Evolutionary conservation across 2,797 vertebrate genomes (phyloP).

Genomic region (Platyrinchus mystaceus): DNA sequence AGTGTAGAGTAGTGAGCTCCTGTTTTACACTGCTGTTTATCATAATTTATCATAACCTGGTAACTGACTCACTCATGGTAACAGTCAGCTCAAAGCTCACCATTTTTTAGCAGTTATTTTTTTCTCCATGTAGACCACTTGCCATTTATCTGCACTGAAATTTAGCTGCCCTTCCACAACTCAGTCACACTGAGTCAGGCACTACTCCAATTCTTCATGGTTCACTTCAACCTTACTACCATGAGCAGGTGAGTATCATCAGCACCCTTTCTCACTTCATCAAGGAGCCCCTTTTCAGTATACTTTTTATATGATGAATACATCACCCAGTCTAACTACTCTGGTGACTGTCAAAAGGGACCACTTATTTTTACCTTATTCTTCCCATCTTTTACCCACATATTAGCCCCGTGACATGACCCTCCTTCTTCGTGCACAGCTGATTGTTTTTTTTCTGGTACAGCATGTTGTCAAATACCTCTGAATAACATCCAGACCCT

Average conservation of each 20-base stretch:
- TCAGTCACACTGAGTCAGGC: background rate
- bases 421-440: background rate
- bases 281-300: background rate
- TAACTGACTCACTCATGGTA: background rate
- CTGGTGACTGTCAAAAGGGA: background rate
- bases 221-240: background rate
- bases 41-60: background rate
- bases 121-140: background rate
- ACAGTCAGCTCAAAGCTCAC: background rate
- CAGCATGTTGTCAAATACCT: background rate
- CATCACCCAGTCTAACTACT: background rate
- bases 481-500: background rate
- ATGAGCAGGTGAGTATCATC: rapidly evolving
- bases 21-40: background rate
- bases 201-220: background rate
- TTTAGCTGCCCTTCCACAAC: background rate
- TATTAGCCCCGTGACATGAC: background rate
- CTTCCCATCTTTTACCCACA: background rate
- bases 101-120: background rate
- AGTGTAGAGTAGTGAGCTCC: background rate
- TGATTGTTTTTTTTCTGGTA: background rate
- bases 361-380: background rate
- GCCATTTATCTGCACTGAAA: background rate
- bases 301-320: background rate
- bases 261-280: background rate